Evolutionary conservation across 2,888 invertebrate species (phyloP).

Genomic region (Clunio marinus): DNA sequence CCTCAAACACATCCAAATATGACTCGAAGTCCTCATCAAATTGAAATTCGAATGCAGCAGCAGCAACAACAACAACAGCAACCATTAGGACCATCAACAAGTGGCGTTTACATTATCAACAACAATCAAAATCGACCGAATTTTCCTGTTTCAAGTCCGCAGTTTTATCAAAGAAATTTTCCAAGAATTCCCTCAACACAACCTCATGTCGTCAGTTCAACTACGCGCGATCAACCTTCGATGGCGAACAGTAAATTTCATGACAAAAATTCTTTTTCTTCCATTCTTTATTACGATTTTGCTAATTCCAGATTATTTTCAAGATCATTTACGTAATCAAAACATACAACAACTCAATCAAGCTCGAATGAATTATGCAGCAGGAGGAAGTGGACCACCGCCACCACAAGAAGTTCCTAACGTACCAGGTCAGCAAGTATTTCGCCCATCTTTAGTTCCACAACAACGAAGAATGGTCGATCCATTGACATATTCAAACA

Average conservation of each 20-base stretch:
- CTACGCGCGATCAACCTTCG: conserved; percentile 62
- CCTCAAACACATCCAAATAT: conserved; percentile 4
- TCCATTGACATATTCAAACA: too few species aligned
- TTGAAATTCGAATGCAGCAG: too few species aligned
- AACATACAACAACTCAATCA: conserved; percentile 43
- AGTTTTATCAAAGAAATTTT: conserved; percentile 48
- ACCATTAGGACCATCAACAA: too few species aligned
- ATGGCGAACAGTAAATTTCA: conserved; percentile 49
- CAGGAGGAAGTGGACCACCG: neutral
- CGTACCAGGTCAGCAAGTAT: too few species aligned
- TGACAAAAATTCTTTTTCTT: neutral
- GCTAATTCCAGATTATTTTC: conserved; percentile 40
- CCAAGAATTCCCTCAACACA: conserved; percentile 51
- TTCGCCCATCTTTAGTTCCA: too few species aligned
- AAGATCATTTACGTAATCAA: conserved; percentile 51
- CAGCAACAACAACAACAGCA: too few species aligned
- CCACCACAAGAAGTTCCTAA: neutral
- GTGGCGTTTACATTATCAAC: too few species aligned
- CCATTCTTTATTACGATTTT: too few species aligned
- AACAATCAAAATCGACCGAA: neutral
- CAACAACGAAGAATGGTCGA: too few species aligned
- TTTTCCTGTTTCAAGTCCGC: conserved; percentile 42
- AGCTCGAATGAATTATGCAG: neutral
- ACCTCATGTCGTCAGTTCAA: conserved; percentile 61
- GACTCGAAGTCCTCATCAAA: too few species aligned